Evolutionary conservation across 2,113 vertebrate species (phyloP).

Genomic region (Archocentrus centrarchus): DNA sequence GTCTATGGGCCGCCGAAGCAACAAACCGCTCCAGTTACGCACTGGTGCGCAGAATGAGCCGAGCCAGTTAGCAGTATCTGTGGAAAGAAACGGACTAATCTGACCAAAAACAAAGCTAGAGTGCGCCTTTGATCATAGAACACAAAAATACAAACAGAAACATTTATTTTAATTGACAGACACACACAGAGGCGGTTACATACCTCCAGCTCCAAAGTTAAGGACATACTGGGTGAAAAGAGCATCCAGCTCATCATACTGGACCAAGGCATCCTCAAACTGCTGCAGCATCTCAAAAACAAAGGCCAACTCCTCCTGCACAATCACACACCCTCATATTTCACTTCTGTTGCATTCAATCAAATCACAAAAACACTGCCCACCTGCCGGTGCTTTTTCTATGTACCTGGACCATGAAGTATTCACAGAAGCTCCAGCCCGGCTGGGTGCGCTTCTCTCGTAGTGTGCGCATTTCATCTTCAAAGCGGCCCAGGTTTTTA

Average conservation of each 20-base stretch:
- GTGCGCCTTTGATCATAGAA: fast-evolving
- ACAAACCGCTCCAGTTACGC: conserved; percentile 92
- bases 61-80: conserved; percentile 97
- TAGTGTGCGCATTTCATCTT: conserved; percentile 97
- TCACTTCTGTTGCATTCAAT: background rate
- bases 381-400: background rate
- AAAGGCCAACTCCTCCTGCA: conserved; percentile 96
- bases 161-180: background rate
- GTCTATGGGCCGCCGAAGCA: conserved; percentile 94
- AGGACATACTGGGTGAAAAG: conserved; percentile 98
- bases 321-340: background rate
- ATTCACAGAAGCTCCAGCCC: conserved; percentile 98
- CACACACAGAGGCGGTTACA: conserved; percentile 4
- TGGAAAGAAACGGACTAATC: background rate
- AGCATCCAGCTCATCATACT: conserved; percentile 98
- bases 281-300: conserved; percentile 99
- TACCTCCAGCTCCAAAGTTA: conserved; percentile 97
- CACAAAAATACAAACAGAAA: background rate
- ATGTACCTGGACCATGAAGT: conserved; percentile 98
- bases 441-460: conserved; percentile 97
- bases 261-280: conserved; percentile 96
- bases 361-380: background rate
- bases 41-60: conserved; percentile 96
- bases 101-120: background rate
- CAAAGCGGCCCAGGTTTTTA: conserved; percentile 96